phyloP scores from a whole-genome alignment of 2,888 invertebrate genomes.

The Aspidiotus destructor region DNA sequence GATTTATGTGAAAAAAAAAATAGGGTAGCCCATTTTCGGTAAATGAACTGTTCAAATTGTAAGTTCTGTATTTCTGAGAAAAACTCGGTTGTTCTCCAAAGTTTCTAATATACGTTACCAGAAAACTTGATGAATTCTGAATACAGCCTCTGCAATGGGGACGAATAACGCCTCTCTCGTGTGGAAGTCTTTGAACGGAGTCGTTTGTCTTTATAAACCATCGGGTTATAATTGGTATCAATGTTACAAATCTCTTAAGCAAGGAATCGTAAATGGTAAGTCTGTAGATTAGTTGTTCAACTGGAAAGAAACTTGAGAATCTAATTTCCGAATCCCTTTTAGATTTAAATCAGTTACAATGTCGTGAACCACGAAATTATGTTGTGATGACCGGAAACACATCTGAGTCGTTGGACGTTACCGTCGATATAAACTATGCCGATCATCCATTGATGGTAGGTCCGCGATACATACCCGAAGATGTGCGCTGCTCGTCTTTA shows the following conservation, averaged over 20 bases:
- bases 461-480: conserved; percentile 58
- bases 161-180: conserved; percentile 40
- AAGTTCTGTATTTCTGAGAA: too few species aligned
- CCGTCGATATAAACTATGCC: conserved; percentile 56
- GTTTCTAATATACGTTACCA: too few species aligned
- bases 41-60: too few species aligned
- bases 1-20: too few species aligned
- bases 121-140: too few species aligned
- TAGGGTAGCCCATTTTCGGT: too few species aligned
- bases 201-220: conserved; percentile 72
- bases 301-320: not conserved
- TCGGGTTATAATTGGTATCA: conserved; percentile 48
- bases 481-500: conserved; percentile 54
- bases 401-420: conserved; percentile 49
- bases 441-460: conserved; percentile 67
- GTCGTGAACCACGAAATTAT: conserved; percentile 50
- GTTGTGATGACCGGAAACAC: conserved; percentile 57
- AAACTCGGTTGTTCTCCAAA: too few species aligned
- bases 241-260: conserved; percentile 51
- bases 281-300: conserved; percentile 19
- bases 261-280: conserved; percentile 61
- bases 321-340: conserved; percentile 17
- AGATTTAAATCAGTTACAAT: conserved; percentile 64
- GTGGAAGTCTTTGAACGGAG: conserved; percentile 60
- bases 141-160: not conserved